Conservation (phyloP, 37 sponge, comb jelly and placozoan species). For the Axinella damicornis region DNA sequence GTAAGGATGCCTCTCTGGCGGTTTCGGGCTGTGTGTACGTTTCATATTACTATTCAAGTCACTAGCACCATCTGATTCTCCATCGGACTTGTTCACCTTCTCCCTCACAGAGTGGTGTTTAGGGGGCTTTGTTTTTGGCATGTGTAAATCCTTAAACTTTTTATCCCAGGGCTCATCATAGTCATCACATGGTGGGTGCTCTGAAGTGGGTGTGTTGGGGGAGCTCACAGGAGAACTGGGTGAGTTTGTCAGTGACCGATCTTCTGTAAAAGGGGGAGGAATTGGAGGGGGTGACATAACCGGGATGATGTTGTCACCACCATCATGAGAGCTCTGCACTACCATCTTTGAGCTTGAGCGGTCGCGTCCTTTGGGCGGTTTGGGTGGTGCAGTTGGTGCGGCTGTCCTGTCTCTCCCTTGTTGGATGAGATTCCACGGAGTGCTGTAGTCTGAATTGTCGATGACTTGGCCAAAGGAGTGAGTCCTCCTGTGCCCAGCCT, state of each 20-base stretch:
- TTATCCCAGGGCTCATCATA: constrained; percentile 87
- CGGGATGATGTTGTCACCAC: constrained; percentile 8
- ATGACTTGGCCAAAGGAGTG: constrained; percentile 25
- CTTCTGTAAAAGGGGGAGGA: background rate
- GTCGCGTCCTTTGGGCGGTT: background rate
- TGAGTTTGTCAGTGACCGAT: constrained; percentile 30
- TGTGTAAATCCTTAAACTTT: background rate
- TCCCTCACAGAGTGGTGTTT: background rate
- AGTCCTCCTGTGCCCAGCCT: background rate
- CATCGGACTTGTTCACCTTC: background rate
- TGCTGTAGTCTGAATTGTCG: constrained; percentile 53
- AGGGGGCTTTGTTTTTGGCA: background rate
- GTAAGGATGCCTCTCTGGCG: too few species aligned
- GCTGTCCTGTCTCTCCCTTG: background rate
- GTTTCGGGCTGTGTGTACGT: background rate
- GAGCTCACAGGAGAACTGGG: constrained; percentile 19
- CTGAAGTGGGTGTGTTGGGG: too few species aligned
- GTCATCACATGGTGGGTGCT: constrained; percentile 17
- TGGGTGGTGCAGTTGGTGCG: background rate
- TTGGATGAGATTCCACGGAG: constrained; percentile 22
- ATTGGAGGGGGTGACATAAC: constrained; percentile 20
- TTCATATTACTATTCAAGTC: background rate
- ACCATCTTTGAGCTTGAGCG: background rate
- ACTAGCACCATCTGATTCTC: background rate
- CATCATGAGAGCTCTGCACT: background rate